Conservation (phyloP, 2,888 invertebrate genomes). For the Sycophila texana region DNA sequence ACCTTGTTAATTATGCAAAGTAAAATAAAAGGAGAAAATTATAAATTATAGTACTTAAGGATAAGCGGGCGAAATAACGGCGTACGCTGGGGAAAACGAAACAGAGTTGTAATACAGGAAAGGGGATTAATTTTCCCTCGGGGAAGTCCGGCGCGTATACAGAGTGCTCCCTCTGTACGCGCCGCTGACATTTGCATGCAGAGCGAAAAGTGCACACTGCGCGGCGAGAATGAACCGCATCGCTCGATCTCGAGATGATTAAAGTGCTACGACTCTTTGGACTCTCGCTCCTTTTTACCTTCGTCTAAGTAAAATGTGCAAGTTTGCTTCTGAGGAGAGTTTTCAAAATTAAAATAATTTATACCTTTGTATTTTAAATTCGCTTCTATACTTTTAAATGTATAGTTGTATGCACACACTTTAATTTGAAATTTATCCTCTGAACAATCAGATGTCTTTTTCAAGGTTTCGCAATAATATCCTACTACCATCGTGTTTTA, state of each 20-base stretch:
- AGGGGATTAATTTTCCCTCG: conserved; percentile 30
- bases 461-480: too few relatives aligned
- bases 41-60: conserved; percentile 24
- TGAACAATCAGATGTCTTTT: too few relatives aligned
- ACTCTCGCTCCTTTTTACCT: background rate
- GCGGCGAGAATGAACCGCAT: conserved; percentile 1
- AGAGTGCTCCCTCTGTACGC: background rate
- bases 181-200: conserved; percentile 35
- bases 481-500: too few relatives aligned
- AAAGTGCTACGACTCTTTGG: conserved; percentile 21
- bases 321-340: too few relatives aligned
- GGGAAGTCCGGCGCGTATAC: background rate
- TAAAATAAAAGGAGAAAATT: background rate
- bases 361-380: too few relatives aligned
- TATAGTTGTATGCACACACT: too few relatives aligned
- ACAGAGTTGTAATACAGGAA: background rate
- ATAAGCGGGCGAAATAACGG: conserved; percentile 6
- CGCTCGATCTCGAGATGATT: conserved; percentile 35
- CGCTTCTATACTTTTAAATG: too few relatives aligned
- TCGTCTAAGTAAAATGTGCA: too few relatives aligned
- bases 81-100: background rate
- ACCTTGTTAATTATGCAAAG: too few relatives aligned
- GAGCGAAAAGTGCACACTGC: conserved; percentile 12
- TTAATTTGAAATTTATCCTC: too few relatives aligned
- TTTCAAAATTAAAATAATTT: too few relatives aligned